Percentiles rank a stretch among this genome's conserved stretches.
These are phyloP conservation scores for Sebastes iracundus DNA, from an alignment of 2,797 vertebrate genomes.

Conservation along the genomic window DNA sequence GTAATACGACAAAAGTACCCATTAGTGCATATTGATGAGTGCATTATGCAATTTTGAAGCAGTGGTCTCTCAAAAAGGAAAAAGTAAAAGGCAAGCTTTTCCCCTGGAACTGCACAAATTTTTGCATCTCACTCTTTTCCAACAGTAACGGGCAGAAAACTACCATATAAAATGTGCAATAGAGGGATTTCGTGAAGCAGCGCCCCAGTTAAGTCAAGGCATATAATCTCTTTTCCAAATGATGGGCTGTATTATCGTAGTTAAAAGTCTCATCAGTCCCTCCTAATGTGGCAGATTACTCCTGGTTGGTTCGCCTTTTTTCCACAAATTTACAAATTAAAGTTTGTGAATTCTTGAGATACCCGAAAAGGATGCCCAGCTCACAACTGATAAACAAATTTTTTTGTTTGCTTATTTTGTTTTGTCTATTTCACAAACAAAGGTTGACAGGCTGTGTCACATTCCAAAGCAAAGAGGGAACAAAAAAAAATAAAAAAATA, in stretches of 20 bases:
- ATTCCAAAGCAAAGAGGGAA: constrained; percentile 92
- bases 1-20: constrained; percentile 88
- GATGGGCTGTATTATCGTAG: constrained; percentile 77
- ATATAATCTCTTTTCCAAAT: constrained; percentile 82
- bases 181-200: constrained; percentile 84
- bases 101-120: constrained; percentile 86
- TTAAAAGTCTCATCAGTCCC: constrained; percentile 81
- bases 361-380: constrained; percentile 87
- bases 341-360: constrained; percentile 89
- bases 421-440: constrained; percentile 86
- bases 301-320: constrained; percentile 76
- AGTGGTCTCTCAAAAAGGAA: constrained; percentile 82
- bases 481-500: constrained; percentile 39
- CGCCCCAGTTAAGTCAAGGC: constrained; percentile 77
- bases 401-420: constrained; percentile 76
- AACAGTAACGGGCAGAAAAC: constrained; percentile 88
- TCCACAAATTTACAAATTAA: constrained; percentile 88
- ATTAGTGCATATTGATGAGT: constrained; percentile 91
- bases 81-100: constrained; percentile 79
- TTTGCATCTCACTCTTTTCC: constrained; percentile 87
- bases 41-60: constrained; percentile 88
- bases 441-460: constrained; percentile 94
- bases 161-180: constrained; percentile 93
- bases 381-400: constrained; percentile 91
- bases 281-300: constrained; percentile 79